A percentile compares a stretch with the other conserved stretches of the same genome.
Conservation (phyloP, 2,888 invertebrate genomes). For the Galerucella nymphaeae region DNA sequence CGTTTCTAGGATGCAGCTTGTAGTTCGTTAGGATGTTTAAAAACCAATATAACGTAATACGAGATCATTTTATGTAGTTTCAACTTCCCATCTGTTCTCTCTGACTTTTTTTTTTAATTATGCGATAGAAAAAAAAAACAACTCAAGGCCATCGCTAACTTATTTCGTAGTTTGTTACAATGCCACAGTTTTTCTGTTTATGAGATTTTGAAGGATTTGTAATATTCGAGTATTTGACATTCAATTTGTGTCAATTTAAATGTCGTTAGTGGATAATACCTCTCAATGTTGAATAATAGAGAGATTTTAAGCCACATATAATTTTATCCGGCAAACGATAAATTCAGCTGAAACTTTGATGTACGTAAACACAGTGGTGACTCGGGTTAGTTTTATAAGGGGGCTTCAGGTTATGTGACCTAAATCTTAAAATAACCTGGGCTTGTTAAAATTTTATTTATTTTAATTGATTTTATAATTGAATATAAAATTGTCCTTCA, state of each 20-base stretch:
- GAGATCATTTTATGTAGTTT: conserved; percentile 37
- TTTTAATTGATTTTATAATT: too few relatives aligned
- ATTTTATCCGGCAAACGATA: not conserved
- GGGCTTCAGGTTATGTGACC: too few relatives aligned
- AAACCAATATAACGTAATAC: conserved; percentile 30
- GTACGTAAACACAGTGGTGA: too few relatives aligned
- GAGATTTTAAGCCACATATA: too few relatives aligned
- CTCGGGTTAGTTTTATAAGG: too few relatives aligned
- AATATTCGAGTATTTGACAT: conserved; percentile 32
- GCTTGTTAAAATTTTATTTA: too few relatives aligned
- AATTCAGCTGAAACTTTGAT: not conserved
- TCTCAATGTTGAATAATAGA: not conserved
- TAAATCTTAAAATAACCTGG: too few relatives aligned
- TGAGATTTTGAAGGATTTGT: conserved; percentile 35
- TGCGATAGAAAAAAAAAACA: conserved; percentile 36
- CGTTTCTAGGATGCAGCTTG: conserved; percentile 21
- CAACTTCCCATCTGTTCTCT: conserved; percentile 42
- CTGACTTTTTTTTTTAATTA: conserved; percentile 40
- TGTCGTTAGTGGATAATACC: conserved; percentile 20
- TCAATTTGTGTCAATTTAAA: conserved; percentile 24
- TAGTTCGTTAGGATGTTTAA: conserved; percentile 17
- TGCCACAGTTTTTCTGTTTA: conserved; percentile 38
- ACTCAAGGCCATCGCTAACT: conserved; percentile 39
- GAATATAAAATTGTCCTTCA: too few relatives aligned
- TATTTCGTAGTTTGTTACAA: conserved; percentile 35